Evolutionary conservation across 1,140 invertebrate species (phyloP), one percentile per base, ranked within the genome.

Genomic region (Saccostrea glomerata): DNA sequence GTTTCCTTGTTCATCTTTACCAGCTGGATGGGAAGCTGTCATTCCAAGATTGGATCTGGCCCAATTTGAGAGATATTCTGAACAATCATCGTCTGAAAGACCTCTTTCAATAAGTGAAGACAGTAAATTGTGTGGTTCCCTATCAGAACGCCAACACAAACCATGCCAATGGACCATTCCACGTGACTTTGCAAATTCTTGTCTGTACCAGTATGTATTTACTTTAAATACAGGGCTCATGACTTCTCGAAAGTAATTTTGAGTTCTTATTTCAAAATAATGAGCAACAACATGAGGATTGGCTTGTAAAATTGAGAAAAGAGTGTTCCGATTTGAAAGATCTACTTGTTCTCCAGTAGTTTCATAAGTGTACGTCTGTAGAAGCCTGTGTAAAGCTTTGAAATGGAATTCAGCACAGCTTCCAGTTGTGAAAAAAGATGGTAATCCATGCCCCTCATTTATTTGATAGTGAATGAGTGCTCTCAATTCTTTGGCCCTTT

Each of bases 401-500:
- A 60, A 60, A 20, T 60, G 20, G 20, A 60, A 60, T 60, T 60
- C 58, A 20, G 58, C 58, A 60, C 58, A 60, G 58, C 20, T 60
- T 60, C 58, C 58, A 60, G 58, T 60, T 60, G 66, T 82, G 55
- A 90, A 90, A 60, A 87, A 87, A 25, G 87, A 87, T 58, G 90
- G 88, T 15, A 89, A 40, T 20, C 88, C 87, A 12, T 86, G 30
- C 54, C 82, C 82, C 73, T 88, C 86, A 86, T 90, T 89, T 73
- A 90, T 89, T 30, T 90, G 70, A 86, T 83, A 90, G 66, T 89
- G 86, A 20, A 90, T 63, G 13, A 89, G 66, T 63, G 88, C 83
- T 84, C 90, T 56, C 23, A 90, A 60, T 60, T 90, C 90, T 86
- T 86, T 89, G 30, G 58, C 30, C 47, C 90, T 84, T 88, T 89